Evolutionary conservation across 2,888 invertebrate genomes (phyloP).

Genomic region (Trypoxylon attenuatum): DNA sequence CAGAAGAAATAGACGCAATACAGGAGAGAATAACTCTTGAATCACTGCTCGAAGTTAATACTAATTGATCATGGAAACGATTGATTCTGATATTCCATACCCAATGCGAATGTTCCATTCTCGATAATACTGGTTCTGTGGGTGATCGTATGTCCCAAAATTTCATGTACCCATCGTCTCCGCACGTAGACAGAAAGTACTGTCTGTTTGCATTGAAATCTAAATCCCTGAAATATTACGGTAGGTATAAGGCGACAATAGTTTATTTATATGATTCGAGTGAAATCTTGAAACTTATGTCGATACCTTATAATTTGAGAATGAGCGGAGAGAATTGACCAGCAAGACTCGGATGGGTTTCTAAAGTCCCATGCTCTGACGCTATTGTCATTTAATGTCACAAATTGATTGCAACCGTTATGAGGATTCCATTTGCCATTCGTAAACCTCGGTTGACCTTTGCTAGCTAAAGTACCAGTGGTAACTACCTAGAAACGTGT

Average conservation of each 20-base stretch:
- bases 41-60: constrained; percentile 96
- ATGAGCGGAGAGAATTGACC: constrained; percentile 92
- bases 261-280: not conserved
- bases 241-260: not conserved
- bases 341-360: constrained; percentile 83
- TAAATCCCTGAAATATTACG: constrained; percentile 80
- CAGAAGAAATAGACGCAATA: constrained; percentile 91
- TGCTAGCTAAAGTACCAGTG: constrained; percentile 77
- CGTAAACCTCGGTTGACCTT: constrained; percentile 86
- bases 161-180: constrained; percentile 95
- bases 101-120: constrained; percentile 93
- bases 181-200: constrained; percentile 93
- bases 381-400: constrained; percentile 89
- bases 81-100: constrained; percentile 97
- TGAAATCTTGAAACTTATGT: not conserved
- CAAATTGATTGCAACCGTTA: constrained; percentile 89
- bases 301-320: constrained; percentile 83
- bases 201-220: constrained; percentile 99
- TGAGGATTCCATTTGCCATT: constrained; percentile 97
- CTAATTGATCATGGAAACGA: constrained; percentile 96
- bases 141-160: constrained; percentile 97
- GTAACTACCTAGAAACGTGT: constrained; percentile 48
- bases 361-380: constrained; percentile 93
- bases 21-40: constrained; percentile 92
- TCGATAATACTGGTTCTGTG: constrained; percentile 84